phyloP scores from a whole-genome alignment of 2,888 invertebrate genomes.

The Pogonocherus hispidulus region DNA sequence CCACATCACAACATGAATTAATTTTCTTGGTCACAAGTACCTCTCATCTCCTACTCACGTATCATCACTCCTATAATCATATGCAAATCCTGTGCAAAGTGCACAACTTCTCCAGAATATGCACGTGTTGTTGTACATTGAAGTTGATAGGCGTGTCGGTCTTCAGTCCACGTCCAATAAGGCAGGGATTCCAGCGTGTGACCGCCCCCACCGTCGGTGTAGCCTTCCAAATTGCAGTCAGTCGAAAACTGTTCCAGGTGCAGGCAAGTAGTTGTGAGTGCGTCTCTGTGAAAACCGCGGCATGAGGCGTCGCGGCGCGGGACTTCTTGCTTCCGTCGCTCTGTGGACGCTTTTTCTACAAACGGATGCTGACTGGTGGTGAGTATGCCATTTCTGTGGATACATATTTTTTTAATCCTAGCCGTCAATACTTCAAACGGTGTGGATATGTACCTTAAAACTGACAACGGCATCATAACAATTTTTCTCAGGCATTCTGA shows the following conservation, averaged over 20 bases:
- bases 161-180: conserved; percentile 50
- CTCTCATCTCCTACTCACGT: conserved; percentile 16
- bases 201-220: conserved; percentile 41
- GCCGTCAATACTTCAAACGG: no score
- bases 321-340: conserved; percentile 63
- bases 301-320: conserved; percentile 65
- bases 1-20: conserved; percentile 9
- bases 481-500: no score
- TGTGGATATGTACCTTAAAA: no score
- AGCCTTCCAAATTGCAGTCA: conserved; percentile 40
- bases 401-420: no score
- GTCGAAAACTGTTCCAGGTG: conserved; percentile 41
- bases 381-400: conserved; percentile 47
- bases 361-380: conserved; percentile 65
- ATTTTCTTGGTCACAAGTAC: conserved; percentile 7
- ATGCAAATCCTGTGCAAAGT: conserved; percentile 24
- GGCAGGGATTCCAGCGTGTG: conserved; percentile 29
- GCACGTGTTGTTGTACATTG: conserved; percentile 46
- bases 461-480: no score
- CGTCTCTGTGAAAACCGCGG: conserved; percentile 56
- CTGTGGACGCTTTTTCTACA: conserved; percentile 62
- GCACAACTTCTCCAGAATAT: conserved; percentile 32
- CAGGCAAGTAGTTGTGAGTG: conserved; percentile 45
- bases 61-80: conserved; percentile 13
- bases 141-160: conserved; percentile 54